Evolutionary conservation across 2,113 vertebrate species (phyloP), one percentile per base, ranked within the genome.

Genomic region (Bucco capensis): DNA sequence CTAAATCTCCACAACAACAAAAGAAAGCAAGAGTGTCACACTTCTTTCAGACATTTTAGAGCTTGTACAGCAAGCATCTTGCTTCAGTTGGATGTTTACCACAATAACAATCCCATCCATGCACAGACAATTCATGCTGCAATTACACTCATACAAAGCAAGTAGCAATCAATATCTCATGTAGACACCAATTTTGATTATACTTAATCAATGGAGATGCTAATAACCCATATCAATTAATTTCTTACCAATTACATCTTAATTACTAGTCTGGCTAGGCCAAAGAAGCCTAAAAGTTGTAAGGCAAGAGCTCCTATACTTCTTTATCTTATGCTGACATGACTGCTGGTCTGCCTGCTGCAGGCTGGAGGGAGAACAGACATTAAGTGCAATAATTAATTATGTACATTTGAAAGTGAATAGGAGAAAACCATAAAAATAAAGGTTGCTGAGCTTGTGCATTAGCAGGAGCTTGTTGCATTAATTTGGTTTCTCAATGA

Each of bases 181-280:
- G 83, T 96, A 95, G 66, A 77, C 88, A 66, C 79, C 70, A 83
- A 71, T 96, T 94, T 89, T 94, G 86, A 94, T 96, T 93, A 89
- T 71, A 92, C 65, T 89, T 97, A 97, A 97, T 97, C 96, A 84
- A 96, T 97, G 89, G 64, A 66, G 94, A 92, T 94, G 84, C 91
- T 97, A 97, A 98, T 95, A 91, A 97, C 88, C 96, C 97, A 96
- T 95, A 96, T 96, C 90, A 96, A 97, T 97, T 97, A 97, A 97
- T 97, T 97, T 97, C 53, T 93, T 96, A 93, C 89, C 87, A 98
- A 96, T 97, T 97, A 92, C 56, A 83, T 94, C 90, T 92, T 96
- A 97, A 97, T 97, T 96, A 92, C 94, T 94, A 95, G 84, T 79
- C 95, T 95, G 42, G 60, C 71, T 81, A 70, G 62, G 90, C 72